phyloP scores from a whole-genome alignment of 2,113 vertebrate species.

The Entelurus aequoreus region DNA sequence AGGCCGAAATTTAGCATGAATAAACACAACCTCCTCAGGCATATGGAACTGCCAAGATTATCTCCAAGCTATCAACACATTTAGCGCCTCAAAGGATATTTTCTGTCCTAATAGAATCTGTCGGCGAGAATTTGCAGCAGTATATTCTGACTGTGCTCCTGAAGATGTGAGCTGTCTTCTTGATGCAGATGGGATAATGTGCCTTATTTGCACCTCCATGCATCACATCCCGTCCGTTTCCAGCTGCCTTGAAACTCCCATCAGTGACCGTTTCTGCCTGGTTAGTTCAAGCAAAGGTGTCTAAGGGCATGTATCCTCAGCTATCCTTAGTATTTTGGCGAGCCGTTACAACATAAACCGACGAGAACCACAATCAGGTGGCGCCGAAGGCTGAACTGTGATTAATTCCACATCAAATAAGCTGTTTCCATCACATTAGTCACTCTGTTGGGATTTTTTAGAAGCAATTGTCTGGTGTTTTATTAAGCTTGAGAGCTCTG shows the following conservation, averaged over 20 bases:
- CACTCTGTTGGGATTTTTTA: constrained; percentile 32
- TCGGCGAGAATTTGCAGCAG: constrained; percentile 17
- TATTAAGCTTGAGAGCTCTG: constrained; percentile 24
- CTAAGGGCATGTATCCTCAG: constrained; percentile 39
- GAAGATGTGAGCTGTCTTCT: constrained; percentile 13
- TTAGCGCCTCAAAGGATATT: constrained; percentile 15
- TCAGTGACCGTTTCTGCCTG: constrained; percentile 59
- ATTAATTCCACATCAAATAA: constrained; percentile 36
- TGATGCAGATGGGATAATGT: constrained; percentile 27
- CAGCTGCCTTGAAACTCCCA: constrained; percentile 54
- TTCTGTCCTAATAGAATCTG: constrained; percentile 15
- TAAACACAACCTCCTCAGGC: constrained; percentile 54
- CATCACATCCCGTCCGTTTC: constrained; percentile 11
- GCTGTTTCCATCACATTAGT: constrained; percentile 36
- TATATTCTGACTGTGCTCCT: constrained; percentile 16
- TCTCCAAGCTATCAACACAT: constrained; percentile 30
- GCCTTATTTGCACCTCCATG: constrained; percentile 4
- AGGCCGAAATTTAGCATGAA: constrained; percentile 69
- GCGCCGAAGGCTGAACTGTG: constrained; percentile 31
- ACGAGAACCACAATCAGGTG: constrained; percentile 30
- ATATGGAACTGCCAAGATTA: constrained; percentile 36
- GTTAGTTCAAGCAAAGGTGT: constrained; percentile 32
- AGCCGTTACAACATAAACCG: constrained; percentile 13
- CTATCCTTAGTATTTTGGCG: constrained; percentile 6
- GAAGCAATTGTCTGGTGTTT: constrained; percentile 38